Evolutionary conservation across 2,888 invertebrate species (phyloP), one percentile per base, ranked within the genome.

Genomic region (Cantharis lateralis): DNA sequence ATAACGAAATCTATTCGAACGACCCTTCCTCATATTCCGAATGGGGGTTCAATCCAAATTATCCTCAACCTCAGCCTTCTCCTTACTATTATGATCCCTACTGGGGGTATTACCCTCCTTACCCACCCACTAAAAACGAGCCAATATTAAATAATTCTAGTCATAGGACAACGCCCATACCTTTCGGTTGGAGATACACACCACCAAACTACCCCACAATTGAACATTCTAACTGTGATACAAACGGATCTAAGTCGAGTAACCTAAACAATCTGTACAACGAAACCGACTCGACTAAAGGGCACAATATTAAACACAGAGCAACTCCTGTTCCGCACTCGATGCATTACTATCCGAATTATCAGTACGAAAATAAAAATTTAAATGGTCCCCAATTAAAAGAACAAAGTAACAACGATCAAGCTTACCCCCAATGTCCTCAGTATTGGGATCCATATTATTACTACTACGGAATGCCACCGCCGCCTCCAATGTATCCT

Each of bases 381-480:
- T 5, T 48, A 9, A 48, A n/a, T 48, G 48, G n/a, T n/a, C 48
- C 48, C 2, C 64, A 66, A n/a, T n/a, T 20, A 9, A 66, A 66
- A 66, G 20, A 24, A n/a, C 64, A 3, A 20, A 20, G 16, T 11
- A n/a, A 24, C 10, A 16, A 20, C 13, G 32, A 68, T 28, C 62
- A 70, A 69, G 16, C 28, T 16, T 73, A 70, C 48, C 26, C 20
- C 1, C 63, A 72, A 15, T 82, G 83, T 80, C 84, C 85, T 4
- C 48, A n/a, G n/a, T 87, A 87, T 80, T 88, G 85, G 83, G 87
- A 88, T 79, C 87, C 88, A 1, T 83, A 83, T 71, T 72, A 72
- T 11, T 81, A 81, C 71, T 76, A 77, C 15, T 76, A 74, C 18
- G 73, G 72, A 15, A 69, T 75, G n/a, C 73, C 26, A 10, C 26